A percentile compares a stretch with the other conserved stretches of the same genome.
These are phyloP conservation scores for Dinoponera quadriceps DNA, from an alignment of 1,140 invertebrate species.

Conservation along the genomic window DNA sequence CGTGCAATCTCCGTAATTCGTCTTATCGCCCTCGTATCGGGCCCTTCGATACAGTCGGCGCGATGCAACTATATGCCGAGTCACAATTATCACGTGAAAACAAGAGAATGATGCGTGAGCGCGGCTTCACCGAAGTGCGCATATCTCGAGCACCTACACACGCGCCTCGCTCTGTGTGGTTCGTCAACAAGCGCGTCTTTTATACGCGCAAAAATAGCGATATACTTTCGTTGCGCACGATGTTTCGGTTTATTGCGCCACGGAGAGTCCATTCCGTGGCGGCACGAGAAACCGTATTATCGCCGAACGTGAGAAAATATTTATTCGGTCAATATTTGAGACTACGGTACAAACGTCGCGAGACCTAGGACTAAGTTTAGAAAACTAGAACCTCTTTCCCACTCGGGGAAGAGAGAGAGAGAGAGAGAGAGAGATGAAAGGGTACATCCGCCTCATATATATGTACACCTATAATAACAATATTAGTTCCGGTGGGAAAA, in stretches of 20 bases:
- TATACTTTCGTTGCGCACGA: slow-evolving; percentile 4
- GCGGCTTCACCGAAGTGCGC: slow-evolving; percentile 13
- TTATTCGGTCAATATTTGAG: background rate
- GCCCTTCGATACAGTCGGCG: slow-evolving; percentile 44
- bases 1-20: slow-evolving; percentile 62
- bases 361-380: too few relatives aligned
- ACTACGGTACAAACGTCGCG: background rate
- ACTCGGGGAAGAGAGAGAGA: too few relatives aligned
- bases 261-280: background rate
- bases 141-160: slow-evolving; percentile 14
- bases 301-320: background rate
- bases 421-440: too few relatives aligned
- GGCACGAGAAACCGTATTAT: slow-evolving; percentile 6
- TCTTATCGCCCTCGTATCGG: slow-evolving; percentile 54
- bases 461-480: background rate
- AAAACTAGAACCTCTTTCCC: background rate
- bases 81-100: slow-evolving; percentile 47
- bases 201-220: slow-evolving; percentile 18
- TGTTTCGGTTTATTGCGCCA: slow-evolving; percentile 38
- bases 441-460: background rate
- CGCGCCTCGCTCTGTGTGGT: slow-evolving; percentile 10
- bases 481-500: background rate
- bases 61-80: background rate
- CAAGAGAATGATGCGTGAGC: background rate
- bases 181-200: background rate